phyloP scores from a whole-genome alignment of 2,113 vertebrate genomes.

The Lethenteron reissneri region DNA sequence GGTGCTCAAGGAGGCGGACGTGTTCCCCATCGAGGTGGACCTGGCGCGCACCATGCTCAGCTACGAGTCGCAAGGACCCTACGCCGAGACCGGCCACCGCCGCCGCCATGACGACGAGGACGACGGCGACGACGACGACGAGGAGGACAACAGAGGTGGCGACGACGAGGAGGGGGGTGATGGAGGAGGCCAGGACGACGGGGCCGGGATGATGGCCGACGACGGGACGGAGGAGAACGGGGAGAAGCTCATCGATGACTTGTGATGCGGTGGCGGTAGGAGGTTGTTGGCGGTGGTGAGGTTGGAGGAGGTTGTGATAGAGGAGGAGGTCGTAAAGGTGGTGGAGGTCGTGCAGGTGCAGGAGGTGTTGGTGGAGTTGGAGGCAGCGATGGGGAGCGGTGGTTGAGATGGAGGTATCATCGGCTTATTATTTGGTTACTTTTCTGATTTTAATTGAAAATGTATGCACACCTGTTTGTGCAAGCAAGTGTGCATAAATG shows the following conservation, averaged over 20 bases:
- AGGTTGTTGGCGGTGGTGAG: too few relatives aligned
- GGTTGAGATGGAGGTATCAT: neutral
- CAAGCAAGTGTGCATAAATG: too few relatives aligned
- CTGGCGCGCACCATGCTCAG: constrained; percentile 67
- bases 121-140: neutral
- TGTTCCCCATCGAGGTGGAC: constrained; percentile 96
- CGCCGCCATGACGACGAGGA: constrained; percentile 15
- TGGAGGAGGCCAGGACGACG: constrained; percentile 11
- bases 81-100: constrained; percentile 40
- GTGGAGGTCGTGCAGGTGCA: too few relatives aligned
- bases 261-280: neutral
- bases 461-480: too few relatives aligned
- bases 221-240: constrained; percentile 9
- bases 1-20: constrained; percentile 61
- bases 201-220: neutral
- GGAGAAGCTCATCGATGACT: constrained; percentile 9
- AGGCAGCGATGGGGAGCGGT: neutral
- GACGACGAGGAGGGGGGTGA: constrained; percentile 33
- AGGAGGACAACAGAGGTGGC: constrained; percentile 14
- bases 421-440: too few relatives aligned
- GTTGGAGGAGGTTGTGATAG: too few relatives aligned
- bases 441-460: too few relatives aligned
- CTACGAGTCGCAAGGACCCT: constrained; percentile 43
- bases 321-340: too few relatives aligned
- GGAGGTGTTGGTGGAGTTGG: neutral